Evolutionary conservation across 2,888 invertebrate species (phyloP), one percentile per base, ranked within the genome.

Genomic region (Ischnura elegans): DNA sequence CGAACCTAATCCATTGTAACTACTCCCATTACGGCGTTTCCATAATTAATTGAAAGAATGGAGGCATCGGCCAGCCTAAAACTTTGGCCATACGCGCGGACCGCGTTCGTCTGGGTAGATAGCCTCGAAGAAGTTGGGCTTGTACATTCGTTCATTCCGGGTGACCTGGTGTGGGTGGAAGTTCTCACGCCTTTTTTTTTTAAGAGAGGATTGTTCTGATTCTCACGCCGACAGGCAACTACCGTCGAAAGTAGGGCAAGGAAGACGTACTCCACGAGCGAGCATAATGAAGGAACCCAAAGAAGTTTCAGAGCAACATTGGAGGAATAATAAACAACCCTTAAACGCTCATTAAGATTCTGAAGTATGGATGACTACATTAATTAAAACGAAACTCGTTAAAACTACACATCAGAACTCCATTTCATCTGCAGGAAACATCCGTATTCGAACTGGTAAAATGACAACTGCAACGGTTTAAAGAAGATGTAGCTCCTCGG

Each of bases 181-280:
- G 76, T 76, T 76, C 76, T 36, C 76, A 76, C 76, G 76, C n/a
- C n/a, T n/a, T n/a, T n/a, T n/a, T n/a, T 36, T 76, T 76, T 51
- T 25, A 61, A 76, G 36, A 36, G 36, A 4, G 25, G 36, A 76
- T 36, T 76, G 76, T 76, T 36, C 76, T 76, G 3, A 36, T 76
- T 76, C 76, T 36, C 76, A 76, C 29, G 76, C 13, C 8, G 36
- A n/a, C 13, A 25, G 76, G 36, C 36, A 5, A 76, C 29, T 36
- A 0, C 36, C 76, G 5, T 36, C 76, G 76, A 16, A 76, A 36
- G 36, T 36, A 36, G 76, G 36, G 25, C 76, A 76, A 13, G 5
- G 76, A 29, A 76, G 29, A 6, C 6, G n/a, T 66, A n/a, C 4
- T 76, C 29, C 76, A 76, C 2, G n/a, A n/a, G n/a, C n/a, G n/a